phyloP scores from a whole-genome alignment of 37 sponge, comb jelly and placozoan species.

The Ephydatia muelleri region DNA sequence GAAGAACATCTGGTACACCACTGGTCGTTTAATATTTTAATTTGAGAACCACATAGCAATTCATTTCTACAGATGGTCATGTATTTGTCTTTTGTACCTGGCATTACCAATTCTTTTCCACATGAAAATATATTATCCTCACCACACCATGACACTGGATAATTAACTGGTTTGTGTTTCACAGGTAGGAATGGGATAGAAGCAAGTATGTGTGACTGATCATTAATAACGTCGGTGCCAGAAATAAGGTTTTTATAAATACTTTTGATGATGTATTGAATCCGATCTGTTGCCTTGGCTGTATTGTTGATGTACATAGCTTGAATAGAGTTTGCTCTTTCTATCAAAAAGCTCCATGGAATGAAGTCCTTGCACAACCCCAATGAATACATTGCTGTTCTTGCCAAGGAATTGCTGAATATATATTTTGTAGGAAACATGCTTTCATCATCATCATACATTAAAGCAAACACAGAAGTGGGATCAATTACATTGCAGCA shows the following conservation, averaged over 20 bases:
- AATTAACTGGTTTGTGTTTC: slow-evolving; percentile 12
- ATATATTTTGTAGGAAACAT: slow-evolving; percentile 34
- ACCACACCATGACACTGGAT: slow-evolving; percentile 40
- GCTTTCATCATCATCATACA: slow-evolving; percentile 40
- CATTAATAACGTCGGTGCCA: background rate
- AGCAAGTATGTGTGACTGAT: slow-evolving; percentile 8
- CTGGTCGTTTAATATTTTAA: background rate
- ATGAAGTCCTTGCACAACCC: slow-evolving; percentile 35
- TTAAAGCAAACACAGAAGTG: slow-evolving; percentile 3
- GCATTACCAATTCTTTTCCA: slow-evolving; percentile 24
- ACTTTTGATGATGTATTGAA: slow-evolving; percentile 1
- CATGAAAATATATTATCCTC: slow-evolving; percentile 19
- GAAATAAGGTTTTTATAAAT: background rate
- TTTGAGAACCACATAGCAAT: slow-evolving; percentile 11
- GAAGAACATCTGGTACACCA: background rate
- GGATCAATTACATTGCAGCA: slow-evolving; percentile 37
- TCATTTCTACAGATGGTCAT: background rate
- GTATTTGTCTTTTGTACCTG: background rate
- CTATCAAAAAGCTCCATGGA: slow-evolving; percentile 29
- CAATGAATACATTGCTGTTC: slow-evolving; percentile 7
- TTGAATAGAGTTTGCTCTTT: slow-evolving; percentile 35
- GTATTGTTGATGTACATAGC: background rate
- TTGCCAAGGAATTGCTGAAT: background rate
- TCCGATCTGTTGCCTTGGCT: slow-evolving; percentile 19
- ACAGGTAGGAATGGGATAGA: slow-evolving; percentile 52